Evolutionary conservation across 1,140 invertebrate species (phyloP), one percentile per base, ranked within the genome.

Genomic region (Marisa cornuarietis): DNA sequence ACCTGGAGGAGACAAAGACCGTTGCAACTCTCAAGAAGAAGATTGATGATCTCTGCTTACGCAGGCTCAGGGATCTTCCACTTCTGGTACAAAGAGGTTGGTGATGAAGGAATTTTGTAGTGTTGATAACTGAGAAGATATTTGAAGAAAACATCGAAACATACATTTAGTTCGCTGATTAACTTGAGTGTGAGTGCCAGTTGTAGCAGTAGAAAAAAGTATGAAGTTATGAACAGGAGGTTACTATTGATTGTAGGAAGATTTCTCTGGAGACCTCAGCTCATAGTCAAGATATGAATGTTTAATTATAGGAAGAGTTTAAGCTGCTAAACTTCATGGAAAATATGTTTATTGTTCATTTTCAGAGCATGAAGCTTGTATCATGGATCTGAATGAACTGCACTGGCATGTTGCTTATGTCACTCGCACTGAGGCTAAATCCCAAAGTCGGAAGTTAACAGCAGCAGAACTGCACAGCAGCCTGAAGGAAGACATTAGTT

Each of bases 331-430:
- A 6, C 31, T 42, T 42, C 31, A 42, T 42, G 31, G 31, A 42
- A 42, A 42, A 24, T 66, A 20, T 78, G n/a, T n/a, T 69, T 51
- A 11, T 22, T 52, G 13, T 61, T 62, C 14, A 10, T 8, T 83
- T 78, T 20, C 75, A 90, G 89, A 90, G 78, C 89, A 90, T 84
- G 89, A 90, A 76, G 87, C 86, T 18, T 89, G 88, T 82, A 87
- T 87, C 22, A 81, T 87, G 76, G 88, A 90, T 76, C 79, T 90
- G 61, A 89, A 85, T 85, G 89, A 90, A 73, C 79, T 90, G 3
- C 83, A 88, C 22, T 90, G 88, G 88, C 89, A 90, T 85, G 86
- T 89, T 9, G 73, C 85, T 0, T 89, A 90, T 79, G 82, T 81
- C 14, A 83, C 79, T 24, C 76, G 88, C 42, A 86, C 80, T 82